Percentiles rank a stretch among this genome's conserved stretches.
Evolutionary conservation across 2,888 invertebrate genomes (phyloP).

Genomic region (Diarsia mendica): DNA sequence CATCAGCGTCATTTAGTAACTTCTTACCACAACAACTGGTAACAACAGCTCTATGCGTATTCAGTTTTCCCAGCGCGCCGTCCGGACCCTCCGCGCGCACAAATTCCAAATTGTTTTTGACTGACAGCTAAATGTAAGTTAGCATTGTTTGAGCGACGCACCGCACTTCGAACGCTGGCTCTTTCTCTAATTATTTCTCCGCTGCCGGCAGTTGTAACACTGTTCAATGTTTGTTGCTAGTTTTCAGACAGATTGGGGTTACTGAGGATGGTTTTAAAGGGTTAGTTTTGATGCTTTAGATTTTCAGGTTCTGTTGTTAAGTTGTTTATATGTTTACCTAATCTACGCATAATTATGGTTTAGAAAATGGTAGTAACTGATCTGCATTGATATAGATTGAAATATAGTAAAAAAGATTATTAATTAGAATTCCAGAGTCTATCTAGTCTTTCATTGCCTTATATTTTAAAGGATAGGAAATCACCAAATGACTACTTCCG

Average conservation of each 20-base stretch:
- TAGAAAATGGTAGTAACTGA: background rate
- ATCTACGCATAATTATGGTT: background rate
- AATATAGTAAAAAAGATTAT: too few relatives aligned
- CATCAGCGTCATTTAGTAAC: background rate
- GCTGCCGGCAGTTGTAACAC: slow-evolving; percentile 62
- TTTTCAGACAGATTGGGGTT: slow-evolving; percentile 61
- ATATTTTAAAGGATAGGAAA: too few relatives aligned
- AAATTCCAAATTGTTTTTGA: slow-evolving; percentile 91
- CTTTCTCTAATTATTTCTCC: slow-evolving; percentile 88
- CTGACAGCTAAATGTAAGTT: slow-evolving; percentile 91
- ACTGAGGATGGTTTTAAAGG: slow-evolving; percentile 27
- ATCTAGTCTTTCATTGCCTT: too few relatives aligned
- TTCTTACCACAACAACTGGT: slow-evolving; percentile 4
- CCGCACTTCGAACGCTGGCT: slow-evolving; percentile 81
- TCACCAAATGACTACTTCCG: too few relatives aligned
- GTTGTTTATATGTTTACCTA: background rate
- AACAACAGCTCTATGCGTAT: slow-evolving; percentile 77
- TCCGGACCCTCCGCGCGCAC: slow-evolving; percentile 87
- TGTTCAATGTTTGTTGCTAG: slow-evolving; percentile 58
- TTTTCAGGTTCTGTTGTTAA: background rate
- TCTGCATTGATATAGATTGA: too few relatives aligned
- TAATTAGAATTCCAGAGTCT: too few relatives aligned
- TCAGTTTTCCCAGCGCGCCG: slow-evolving; percentile 75
- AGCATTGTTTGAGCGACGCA: slow-evolving; percentile 89
- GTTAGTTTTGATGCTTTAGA: slow-evolving; percentile 16